Base-by-base conservation (phyloP, 2,888 invertebrate genomes). In the Ceramica pisi region DNA sequence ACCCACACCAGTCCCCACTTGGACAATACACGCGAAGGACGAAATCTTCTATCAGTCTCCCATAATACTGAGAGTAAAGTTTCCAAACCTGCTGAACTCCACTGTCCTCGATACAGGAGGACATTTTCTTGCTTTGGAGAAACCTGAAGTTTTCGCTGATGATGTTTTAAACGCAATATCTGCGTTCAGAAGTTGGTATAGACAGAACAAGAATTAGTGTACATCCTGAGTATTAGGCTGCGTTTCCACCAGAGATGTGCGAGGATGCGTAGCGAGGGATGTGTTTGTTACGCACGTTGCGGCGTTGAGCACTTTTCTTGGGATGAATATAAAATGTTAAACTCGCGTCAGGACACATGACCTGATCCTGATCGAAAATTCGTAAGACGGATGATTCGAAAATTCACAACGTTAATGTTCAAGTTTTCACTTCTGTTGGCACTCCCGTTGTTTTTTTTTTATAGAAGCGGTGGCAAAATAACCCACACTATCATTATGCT, bases 61-160 rank as follows among this genome's bases (percentile, higher is more conserved):
- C 53, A 94, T 93, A 61, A 87, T 97, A 19, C 84, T 98, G 9
- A 91, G 92, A 63, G 91, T 94, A 1, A 97, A 96, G 84, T 98
- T 93, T 87, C 87, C 88, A 3, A 97, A 98, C 87, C 83, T 98
- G 9, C 93, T 97, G 14, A 97, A 97, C 56, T 96, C 96, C 75
- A 97, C 96, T 0, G 95, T 97, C 70, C 90, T 97, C 75, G 89
- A 95, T 0, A 91, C 96, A 6, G 98, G 98, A 2, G 98, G 98
- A 0, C 98, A 99, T 91, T 98, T 98, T 93, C 97, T 97, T 0
- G 98, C 98, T 0, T 95, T 98, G 64, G 98, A 98, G 90, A 94
- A 97, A 71, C 98, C 98, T 0, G 87, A 96, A 72, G 86, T 97
- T 0, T 90, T 98, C 12, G 96, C 97, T 16, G 92, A 96, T 2